Conservation (phyloP, 2,113 vertebrate genomes). For the Oreotrochilus melanogaster region DNA sequence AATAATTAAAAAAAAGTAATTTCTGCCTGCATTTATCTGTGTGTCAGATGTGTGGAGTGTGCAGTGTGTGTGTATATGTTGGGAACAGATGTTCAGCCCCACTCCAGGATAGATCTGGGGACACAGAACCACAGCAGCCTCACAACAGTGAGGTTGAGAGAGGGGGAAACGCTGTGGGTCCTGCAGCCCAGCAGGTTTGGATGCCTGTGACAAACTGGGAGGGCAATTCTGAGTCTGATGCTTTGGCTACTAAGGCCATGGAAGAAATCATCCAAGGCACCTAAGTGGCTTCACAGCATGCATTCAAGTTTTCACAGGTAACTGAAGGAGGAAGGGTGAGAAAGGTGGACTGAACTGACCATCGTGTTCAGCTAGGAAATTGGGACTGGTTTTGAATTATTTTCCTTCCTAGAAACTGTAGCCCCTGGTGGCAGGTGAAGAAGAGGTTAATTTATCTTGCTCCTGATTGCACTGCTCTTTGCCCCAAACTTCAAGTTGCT, state of each 20-base stretch:
- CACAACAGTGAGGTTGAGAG: fast-evolving
- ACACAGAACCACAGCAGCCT: neutral
- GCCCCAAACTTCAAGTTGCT: neutral
- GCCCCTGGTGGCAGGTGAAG: neutral
- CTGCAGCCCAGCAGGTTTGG: neutral
- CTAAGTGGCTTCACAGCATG: neutral
- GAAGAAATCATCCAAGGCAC: neutral
- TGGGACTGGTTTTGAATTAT: neutral
- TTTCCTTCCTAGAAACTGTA: neutral
- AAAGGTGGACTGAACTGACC: neutral
- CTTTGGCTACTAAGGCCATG: neutral
- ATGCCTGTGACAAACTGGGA: neutral
- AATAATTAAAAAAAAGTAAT: neutral
- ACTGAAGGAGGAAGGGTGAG: neutral
- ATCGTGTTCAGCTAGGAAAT: neutral
- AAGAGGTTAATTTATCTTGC: neutral
- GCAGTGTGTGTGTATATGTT: neutral
- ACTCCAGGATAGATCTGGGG: neutral
- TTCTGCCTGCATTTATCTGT: neutral
- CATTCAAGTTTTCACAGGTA: neutral
- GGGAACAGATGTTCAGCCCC: neutral
- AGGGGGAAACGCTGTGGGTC: neutral
- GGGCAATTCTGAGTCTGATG: neutral
- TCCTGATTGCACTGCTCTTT: neutral
- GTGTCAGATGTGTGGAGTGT: fast-evolving